Conservation (phyloP, 2,888 invertebrate genomes). For the Doris montereyensis region DNA sequence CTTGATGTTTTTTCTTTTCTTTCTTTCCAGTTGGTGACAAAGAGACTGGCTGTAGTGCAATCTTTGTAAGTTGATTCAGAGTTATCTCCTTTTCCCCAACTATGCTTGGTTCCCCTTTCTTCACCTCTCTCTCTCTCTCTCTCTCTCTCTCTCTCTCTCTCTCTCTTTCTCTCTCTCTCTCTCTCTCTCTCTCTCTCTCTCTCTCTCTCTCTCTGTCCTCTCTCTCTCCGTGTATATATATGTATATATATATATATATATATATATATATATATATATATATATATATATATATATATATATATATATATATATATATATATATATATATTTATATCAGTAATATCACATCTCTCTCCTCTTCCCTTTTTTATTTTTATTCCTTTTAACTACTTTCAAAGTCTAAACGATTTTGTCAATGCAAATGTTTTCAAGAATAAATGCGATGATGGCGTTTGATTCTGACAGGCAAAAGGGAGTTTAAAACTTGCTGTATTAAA, state of each 20-base stretch:
- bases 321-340: no score
- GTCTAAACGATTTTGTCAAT: not conserved
- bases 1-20: no score
- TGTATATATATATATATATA: not conserved
- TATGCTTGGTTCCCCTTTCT: not conserved
- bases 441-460: not conserved
- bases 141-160: not conserved
- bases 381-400: not conserved
- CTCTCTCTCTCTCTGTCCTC: not conserved
- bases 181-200: constrained; percentile 10
- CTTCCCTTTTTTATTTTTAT: not conserved
- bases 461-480: no score
- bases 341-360: no score
- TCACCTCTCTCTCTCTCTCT: not conserved
- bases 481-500: no score
- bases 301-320: no score
- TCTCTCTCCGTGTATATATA: not conserved
- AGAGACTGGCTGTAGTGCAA: constrained; percentile 69
- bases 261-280: no score
- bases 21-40: constrained; percentile 70
- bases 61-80: constrained; percentile 67
- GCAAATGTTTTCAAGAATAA: not conserved
- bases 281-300: no score
- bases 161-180: constrained; percentile 1
- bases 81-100: not conserved